A percentile compares a stretch with the other conserved stretches of the same genome.
Evolutionary conservation across 1,140 invertebrate genomes (phyloP).

Genomic region (Manduca sexta): DNA sequence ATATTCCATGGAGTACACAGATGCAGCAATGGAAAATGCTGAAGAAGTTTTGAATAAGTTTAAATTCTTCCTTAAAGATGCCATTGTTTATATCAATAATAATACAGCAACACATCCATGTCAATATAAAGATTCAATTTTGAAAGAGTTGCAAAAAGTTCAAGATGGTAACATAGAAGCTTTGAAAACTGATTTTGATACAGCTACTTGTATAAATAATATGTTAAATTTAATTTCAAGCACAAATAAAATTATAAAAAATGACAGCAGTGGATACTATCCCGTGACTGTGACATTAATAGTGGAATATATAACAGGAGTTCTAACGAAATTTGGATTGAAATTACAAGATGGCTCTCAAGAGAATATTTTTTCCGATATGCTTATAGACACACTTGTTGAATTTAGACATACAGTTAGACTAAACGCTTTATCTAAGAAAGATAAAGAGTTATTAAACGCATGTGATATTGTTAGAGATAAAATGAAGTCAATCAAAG

Average conservation of each 20-base stretch:
- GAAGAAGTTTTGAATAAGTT: constrained; percentile 77
- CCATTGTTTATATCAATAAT: constrained; percentile 75
- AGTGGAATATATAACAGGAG: constrained; percentile 68
- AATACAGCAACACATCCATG: constrained; percentile 74
- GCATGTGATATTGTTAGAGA: constrained; percentile 83
- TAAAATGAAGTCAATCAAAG: constrained; percentile 76
- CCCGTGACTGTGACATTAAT: constrained; percentile 69
- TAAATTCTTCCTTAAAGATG: constrained; percentile 79
- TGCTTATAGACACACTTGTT: constrained; percentile 75
- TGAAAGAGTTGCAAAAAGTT: constrained; percentile 74
- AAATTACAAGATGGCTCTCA: constrained; percentile 34
- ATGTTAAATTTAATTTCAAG: constrained; percentile 77
- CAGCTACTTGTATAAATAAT: constrained; percentile 76
- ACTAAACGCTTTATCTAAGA: constrained; percentile 69
- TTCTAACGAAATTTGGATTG: constrained; percentile 74
- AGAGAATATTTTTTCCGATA: constrained; percentile 29
- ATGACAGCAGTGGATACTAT: constrained; percentile 45
- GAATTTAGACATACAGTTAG: constrained; percentile 76
- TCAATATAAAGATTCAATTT: constrained; percentile 73
- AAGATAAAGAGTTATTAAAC: constrained; percentile 77
- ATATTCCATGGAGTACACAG: constrained; percentile 81
- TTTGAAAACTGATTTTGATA: constrained; percentile 86
- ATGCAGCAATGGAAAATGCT: constrained; percentile 79
- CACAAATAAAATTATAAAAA: constrained; percentile 79
- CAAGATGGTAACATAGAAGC: constrained; percentile 73